Base-by-base conservation (phyloP, 1,140 invertebrate genomes). In the Brachionus manjavacas region DNA sequence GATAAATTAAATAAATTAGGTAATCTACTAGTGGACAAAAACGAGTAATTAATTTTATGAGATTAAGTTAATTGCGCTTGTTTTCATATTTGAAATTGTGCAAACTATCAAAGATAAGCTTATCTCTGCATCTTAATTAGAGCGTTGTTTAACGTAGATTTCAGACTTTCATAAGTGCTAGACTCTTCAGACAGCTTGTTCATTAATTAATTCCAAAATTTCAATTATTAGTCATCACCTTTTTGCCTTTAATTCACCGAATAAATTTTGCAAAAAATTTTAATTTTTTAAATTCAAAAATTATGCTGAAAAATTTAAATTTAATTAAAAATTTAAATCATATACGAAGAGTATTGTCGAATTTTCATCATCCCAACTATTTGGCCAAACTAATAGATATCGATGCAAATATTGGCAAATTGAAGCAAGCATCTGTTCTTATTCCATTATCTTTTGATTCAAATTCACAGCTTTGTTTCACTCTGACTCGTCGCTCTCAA, bases 401-500 rank as follows among this genome's bases (percentile, higher is more conserved):
- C 1, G n/a, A 68, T 68, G 4, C 66, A 35, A 68, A 68, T 31
- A 68, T 68, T 14, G 25, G 66, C n/a, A 49, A 52, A 41, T 11
- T 64, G 6, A 80, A 35, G 28, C 78, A n/a, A 80, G 78, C 78
- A 4, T 52, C 78, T 12, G 78, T 80, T 16, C 78, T 80, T 4
- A 49, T 80, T 55, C 78, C 78, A 9, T 23, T 80, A 12, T 39
- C 14, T n/a, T 52, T 80, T 55, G 28, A 80, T n/a, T 52, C 23
- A 41, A 55, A 8, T 16, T 16, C 8, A 4, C n/a, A 31, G 35
- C 46, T 23, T 64, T 80, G 9, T 41, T 52, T 31, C 16, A 80
- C 78, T 49, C 55, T 86, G 16, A 85, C 85, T 9, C 85, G 80
- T 43, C 55, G 85, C 31, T 85, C 85, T 16, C 25, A 52, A 43